These are phyloP conservation scores for Catalaphyllia jardinei DNA, from an alignment of 64 coral and sea anemone genomes.

Conservation along the genomic window DNA sequence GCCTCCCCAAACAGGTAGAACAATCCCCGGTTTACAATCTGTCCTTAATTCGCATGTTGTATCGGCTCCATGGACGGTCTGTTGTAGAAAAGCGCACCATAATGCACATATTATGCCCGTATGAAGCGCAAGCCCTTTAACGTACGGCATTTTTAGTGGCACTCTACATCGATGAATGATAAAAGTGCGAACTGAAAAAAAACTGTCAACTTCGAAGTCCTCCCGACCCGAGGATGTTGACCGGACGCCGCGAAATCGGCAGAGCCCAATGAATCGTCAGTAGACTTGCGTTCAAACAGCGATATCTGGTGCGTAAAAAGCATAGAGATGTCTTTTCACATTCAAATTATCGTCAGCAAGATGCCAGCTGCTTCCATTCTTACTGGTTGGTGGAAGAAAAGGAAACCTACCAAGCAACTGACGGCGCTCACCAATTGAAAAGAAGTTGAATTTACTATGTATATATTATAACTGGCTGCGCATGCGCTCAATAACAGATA, in stretches of 20 bases:
- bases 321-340: conserved; percentile 86
- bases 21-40: conserved; percentile 73
- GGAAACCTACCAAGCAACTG: conserved; percentile 79
- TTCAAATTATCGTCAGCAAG: conserved; percentile 81
- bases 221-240: conserved; percentile 15
- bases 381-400: conserved; percentile 79
- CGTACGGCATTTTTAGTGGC: conserved; percentile 22
- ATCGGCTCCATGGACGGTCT: conserved; percentile 47
- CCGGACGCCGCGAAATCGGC: conserved; percentile 34
- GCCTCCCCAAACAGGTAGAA: conserved; percentile 87
- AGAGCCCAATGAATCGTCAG: conserved; percentile 31
- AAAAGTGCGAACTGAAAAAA: conserved; percentile 7
- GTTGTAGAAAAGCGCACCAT: conserved; percentile 64
- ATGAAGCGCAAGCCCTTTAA: conserved; percentile 39
- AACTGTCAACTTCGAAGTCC: conserved; percentile 8
- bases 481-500: conserved; percentile 2
- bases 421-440: conserved; percentile 42
- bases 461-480: conserved; percentile 19
- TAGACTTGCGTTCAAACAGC: conserved; percentile 54
- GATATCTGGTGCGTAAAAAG: conserved; percentile 69
- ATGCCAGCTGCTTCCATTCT: conserved; percentile 91
- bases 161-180: conserved; percentile 35
- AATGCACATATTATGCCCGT: conserved; percentile 27
- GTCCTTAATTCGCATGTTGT: conserved; percentile 47
- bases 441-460: conserved; percentile 8